Evolutionary conservation across 2,113 vertebrate species (phyloP), one percentile per base, ranked within the genome.

Genomic region (Albula goreensis): DNA sequence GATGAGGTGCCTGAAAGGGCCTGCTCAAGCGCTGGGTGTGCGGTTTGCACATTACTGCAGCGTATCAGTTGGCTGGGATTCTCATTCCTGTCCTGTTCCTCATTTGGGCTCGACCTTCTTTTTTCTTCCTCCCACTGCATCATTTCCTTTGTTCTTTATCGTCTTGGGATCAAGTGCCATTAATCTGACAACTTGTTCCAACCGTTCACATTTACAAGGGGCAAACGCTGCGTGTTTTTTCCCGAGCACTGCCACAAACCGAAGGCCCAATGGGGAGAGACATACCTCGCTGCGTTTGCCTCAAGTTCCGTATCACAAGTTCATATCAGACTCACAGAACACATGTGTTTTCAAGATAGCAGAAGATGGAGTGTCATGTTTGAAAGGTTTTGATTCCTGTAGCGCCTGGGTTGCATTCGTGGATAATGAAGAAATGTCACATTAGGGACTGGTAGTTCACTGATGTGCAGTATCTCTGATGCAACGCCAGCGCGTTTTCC

Each of bases 381-480:
- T 51, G 49, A 86, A 60, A 82, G 66, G 13, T 85, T 83, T 10
- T 53, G 83, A 89, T 81, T 53, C 52, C 13, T n/a, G 25, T 4
- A 87, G 41, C 11, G 41, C 10, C 50, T 41, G 31, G 50, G 78
- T 25, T 51, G 50, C 7, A 83, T 74, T 85, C 84, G 88, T 86
- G 48, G 81, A 50, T 84, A 84, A 79, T 78, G 83, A 52, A 11
- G 84, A 87, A 70, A 78, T 60, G 82, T 86, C 85, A 53, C 11
- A 66, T 88, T n/a, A 86, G 48, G 77, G 77, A 89, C n/a, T 80
- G 78, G 31, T 50, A 70, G 85, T 81, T 87, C 86, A 86, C 86
- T 88, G 88, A 88, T 49, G 10, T 41, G 13, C 8, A 52, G 85
- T 83, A 5, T 11, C 41, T 60, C 52, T 52, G 25, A 83, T 50